Evolutionary conservation across 2,113 vertebrate genomes (phyloP).

Genomic region (Callithrix jacchus): DNA sequence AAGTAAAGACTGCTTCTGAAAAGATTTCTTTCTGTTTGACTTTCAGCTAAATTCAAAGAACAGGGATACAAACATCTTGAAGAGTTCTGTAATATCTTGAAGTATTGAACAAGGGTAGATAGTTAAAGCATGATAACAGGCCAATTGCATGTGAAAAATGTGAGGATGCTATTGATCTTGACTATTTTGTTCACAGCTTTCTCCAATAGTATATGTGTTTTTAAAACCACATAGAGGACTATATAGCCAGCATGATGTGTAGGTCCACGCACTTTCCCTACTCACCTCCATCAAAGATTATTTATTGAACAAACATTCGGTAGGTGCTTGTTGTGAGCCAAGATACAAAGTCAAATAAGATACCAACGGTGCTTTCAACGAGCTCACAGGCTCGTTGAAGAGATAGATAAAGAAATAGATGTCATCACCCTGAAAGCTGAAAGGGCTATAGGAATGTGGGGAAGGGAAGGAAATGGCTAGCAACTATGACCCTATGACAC

Average conservation of each 20-base stretch:
- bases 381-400: background rate
- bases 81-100: constrained; percentile 52
- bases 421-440: background rate
- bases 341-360: constrained; percentile 32
- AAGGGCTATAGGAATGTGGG: background rate
- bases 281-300: background rate
- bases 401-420: background rate
- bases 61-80: constrained; percentile 55
- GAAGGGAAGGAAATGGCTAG: background rate
- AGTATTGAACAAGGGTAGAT: constrained; percentile 43
- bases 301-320: constrained; percentile 29
- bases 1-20: constrained; percentile 18
- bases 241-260: background rate
- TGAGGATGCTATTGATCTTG: background rate
- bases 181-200: constrained; percentile 13
- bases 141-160: constrained; percentile 56
- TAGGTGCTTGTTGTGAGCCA: background rate
- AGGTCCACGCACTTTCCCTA: background rate
- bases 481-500: background rate
- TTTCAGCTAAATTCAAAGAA: constrained; percentile 58
- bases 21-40: constrained; percentile 53
- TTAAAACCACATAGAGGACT: background rate
- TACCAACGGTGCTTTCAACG: background rate
- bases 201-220: constrained; percentile 4
- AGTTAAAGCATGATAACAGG: constrained; percentile 45